Evolutionary conservation across 2,888 invertebrate species (phyloP).

Genomic region (Troides oblongomaculatus): DNA sequence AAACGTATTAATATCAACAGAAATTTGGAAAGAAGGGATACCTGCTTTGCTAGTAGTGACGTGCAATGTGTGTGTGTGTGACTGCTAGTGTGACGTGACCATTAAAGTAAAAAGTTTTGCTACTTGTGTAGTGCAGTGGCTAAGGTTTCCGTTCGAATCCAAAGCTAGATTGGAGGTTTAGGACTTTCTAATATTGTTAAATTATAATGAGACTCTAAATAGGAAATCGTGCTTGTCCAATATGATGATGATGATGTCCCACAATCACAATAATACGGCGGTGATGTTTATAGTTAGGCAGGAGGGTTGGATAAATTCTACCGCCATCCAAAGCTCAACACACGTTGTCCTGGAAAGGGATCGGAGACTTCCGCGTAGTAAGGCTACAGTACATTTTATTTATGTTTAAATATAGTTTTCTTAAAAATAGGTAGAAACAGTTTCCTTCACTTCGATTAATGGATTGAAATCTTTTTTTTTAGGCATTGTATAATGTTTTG

Average conservation of each 20-base stretch:
- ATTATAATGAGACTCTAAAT: no score
- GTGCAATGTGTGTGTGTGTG: no score
- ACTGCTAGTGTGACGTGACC: background rate
- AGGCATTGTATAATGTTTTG: conserved; percentile 70
- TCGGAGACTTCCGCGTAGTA: background rate
- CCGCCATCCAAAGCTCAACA: background rate
- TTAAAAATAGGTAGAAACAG: background rate
- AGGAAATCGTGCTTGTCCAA: no score
- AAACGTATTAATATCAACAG: background rate
- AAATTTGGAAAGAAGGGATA: background rate
- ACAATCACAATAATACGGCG: no score
- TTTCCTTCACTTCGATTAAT: background rate
- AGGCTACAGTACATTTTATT: background rate
- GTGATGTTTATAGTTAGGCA: no score
- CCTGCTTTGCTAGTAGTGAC: background rate
- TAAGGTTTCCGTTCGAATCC: no score
- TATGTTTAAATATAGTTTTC: background rate
- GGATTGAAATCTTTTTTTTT: conserved; percentile 24
- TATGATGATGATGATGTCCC: no score
- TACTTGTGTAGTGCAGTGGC: no score
- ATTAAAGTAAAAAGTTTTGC: background rate
- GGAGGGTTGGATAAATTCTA: no score
- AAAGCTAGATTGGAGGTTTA: no score
- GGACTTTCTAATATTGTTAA: no score
- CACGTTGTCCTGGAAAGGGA: background rate